A percentile compares a stretch with the other conserved stretches of the same genome.
These are phyloP conservation scores for Archocentrus centrarchus DNA, from an alignment of 2,113 vertebrate species.

Conservation along the genomic window DNA sequence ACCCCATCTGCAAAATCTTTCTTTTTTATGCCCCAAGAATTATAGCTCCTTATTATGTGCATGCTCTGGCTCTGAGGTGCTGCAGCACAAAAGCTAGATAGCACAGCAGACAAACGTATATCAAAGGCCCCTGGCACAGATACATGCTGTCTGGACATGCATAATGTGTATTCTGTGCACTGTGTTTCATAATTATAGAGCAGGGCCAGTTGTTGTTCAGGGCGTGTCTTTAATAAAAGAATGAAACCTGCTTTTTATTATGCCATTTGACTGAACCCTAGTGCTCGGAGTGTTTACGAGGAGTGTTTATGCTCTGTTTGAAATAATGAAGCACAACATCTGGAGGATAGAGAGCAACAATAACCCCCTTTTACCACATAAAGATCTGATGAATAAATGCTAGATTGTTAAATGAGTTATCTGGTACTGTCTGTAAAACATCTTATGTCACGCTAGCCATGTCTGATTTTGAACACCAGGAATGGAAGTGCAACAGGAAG, in stretches of 20 bases:
- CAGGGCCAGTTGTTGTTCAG: neutral
- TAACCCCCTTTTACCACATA: neutral
- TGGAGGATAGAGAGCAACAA: slow-evolving; percentile 3
- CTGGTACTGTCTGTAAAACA: neutral
- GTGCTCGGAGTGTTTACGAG: neutral
- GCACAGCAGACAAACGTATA: neutral
- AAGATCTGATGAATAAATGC: neutral
- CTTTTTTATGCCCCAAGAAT: neutral
- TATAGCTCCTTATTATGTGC: neutral
- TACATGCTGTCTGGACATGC: neutral
- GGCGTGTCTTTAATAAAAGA: neutral
- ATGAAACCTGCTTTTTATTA: slow-evolving; percentile 1
- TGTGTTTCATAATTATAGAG: neutral
- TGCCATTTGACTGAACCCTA: neutral
- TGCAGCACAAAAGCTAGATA: neutral
- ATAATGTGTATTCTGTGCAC: neutral
- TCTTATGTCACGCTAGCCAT: neutral
- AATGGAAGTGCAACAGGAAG: slow-evolving; percentile 55
- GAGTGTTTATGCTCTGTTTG: neutral
- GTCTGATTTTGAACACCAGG: slow-evolving; percentile 64
- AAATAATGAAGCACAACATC: neutral
- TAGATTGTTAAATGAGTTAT: neutral
- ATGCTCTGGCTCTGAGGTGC: neutral
- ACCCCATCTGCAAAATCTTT: neutral
- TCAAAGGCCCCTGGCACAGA: neutral